Evolutionary conservation across 2,797 vertebrate species (phyloP).

Genomic region (Coccyzus lansbergi): DNA sequence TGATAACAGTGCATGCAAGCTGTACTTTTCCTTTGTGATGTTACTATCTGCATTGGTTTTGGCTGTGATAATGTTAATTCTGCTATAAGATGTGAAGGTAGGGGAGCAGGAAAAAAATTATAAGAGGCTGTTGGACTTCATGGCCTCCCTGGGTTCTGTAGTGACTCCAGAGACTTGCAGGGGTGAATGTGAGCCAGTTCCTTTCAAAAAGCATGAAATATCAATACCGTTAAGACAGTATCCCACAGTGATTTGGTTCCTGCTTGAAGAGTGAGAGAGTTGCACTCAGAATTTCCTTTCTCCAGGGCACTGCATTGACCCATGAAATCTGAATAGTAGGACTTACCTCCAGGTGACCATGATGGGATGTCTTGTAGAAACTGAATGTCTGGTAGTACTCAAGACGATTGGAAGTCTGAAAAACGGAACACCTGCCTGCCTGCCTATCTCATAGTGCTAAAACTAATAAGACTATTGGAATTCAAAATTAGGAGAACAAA

Average conservation of each 20-base stretch:
- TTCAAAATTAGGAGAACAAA: neutral
- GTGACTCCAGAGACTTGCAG: neutral
- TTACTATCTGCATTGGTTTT: neutral
- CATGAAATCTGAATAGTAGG: constrained; percentile 58
- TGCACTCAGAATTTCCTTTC: constrained; percentile 23
- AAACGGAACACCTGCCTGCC: neutral
- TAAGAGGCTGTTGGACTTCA: neutral
- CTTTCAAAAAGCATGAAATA: constrained; percentile 12
- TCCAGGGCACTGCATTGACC: constrained; percentile 14
- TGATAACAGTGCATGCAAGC: neutral
- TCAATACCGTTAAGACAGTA: constrained; percentile 19
- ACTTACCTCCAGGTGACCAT: constrained; percentile 44
- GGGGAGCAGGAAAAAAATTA: neutral
- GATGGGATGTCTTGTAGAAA: neutral
- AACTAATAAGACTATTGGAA: neutral
- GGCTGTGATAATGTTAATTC: neutral
- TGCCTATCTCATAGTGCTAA: neutral
- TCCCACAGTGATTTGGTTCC: constrained; percentile 18
- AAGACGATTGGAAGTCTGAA: neutral
- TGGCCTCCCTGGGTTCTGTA: neutral
- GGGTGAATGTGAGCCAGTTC: neutral
- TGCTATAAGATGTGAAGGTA: neutral
- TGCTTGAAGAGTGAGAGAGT: neutral
- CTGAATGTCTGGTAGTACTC: neutral
- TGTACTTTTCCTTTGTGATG: neutral